Conservation (phyloP, 2,113 vertebrate species). For the Sinocyclocheilus maitianheensis region DNA sequence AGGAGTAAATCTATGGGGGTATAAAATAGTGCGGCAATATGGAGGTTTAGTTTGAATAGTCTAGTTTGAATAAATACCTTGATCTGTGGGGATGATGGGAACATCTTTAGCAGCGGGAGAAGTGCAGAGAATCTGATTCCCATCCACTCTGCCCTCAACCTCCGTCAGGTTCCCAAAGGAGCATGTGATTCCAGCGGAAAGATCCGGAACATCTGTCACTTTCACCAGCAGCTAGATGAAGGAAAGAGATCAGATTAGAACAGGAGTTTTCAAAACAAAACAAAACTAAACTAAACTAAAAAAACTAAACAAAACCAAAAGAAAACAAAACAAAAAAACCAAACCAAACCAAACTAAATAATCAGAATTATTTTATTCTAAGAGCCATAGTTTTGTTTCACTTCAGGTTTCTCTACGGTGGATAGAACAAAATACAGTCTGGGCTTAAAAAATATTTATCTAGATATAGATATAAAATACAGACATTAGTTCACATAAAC, state of each 20-base stretch:
- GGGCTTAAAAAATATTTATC: too few species aligned
- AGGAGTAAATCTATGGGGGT: not conserved
- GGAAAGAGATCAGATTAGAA: not conserved
- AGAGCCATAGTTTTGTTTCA: too few species aligned
- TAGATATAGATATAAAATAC: not conserved
- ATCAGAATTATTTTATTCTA: too few species aligned
- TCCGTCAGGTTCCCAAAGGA: slow-evolving; percentile 95
- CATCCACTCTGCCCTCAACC: slow-evolving; percentile 88
- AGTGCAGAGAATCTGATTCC: slow-evolving; percentile 87
- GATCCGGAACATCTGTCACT: slow-evolving; percentile 90
- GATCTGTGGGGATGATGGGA: slow-evolving; percentile 88
- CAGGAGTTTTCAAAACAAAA: not conserved
- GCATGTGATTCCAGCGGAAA: slow-evolving; percentile 87
- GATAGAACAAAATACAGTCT: too few species aligned
- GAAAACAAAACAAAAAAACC: too few species aligned
- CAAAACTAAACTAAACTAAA: not conserved
- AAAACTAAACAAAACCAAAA: not conserved
- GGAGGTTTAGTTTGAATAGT: not conserved
- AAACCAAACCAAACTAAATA: too few species aligned
- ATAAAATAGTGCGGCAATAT: not conserved
- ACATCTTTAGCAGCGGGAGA: slow-evolving; percentile 91
- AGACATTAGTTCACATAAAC: not conserved
- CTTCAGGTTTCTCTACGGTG: too few species aligned
- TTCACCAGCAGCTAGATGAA: slow-evolving; percentile 84
- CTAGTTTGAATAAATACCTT: slow-evolving; percentile 76